Evolutionary conservation across 2,797 vertebrate genomes (phyloP).

Genomic region (Etheostoma perlongum): DNA sequence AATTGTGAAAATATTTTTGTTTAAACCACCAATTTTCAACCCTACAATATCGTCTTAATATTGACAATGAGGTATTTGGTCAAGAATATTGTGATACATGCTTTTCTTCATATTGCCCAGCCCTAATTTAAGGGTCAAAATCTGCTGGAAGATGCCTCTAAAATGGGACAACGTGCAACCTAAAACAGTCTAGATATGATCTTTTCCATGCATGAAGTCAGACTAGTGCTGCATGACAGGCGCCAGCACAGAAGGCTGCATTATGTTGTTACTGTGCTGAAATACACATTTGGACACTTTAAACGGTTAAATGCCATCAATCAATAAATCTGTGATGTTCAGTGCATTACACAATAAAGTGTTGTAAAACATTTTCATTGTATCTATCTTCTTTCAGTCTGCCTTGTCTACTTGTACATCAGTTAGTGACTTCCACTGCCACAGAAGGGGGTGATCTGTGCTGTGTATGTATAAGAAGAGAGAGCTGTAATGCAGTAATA

Average conservation of each 20-base stretch:
- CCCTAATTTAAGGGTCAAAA: neutral
- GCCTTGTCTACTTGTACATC: conserved; percentile 28
- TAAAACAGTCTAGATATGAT: neutral
- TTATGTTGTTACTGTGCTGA: conserved; percentile 24
- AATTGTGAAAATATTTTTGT: too few relatives aligned
- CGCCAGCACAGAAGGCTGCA: conserved; percentile 5
- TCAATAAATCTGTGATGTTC: conserved; percentile 36
- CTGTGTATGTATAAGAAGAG: conserved; percentile 8
- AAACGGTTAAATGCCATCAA: conserved; percentile 38
- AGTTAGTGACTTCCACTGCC: conserved; percentile 27
- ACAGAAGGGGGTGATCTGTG: conserved; percentile 28
- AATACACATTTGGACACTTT: conserved; percentile 40
- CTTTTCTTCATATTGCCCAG: too few relatives aligned
- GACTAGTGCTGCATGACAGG: neutral
- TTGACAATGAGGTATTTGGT: too few relatives aligned
- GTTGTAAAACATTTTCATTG: conserved; percentile 46
- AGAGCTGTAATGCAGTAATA: conserved; percentile 23
- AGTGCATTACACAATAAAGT: conserved; percentile 36
- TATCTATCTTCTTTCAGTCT: conserved; percentile 20
- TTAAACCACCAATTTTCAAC: too few relatives aligned
- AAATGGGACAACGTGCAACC: neutral
- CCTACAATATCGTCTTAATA: too few relatives aligned
- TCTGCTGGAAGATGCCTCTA: too few relatives aligned
- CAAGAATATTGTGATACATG: too few relatives aligned
- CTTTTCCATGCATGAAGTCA: neutral